Conservation (phyloP, 2,888 invertebrate species). For the Aphidius colemani region DNA sequence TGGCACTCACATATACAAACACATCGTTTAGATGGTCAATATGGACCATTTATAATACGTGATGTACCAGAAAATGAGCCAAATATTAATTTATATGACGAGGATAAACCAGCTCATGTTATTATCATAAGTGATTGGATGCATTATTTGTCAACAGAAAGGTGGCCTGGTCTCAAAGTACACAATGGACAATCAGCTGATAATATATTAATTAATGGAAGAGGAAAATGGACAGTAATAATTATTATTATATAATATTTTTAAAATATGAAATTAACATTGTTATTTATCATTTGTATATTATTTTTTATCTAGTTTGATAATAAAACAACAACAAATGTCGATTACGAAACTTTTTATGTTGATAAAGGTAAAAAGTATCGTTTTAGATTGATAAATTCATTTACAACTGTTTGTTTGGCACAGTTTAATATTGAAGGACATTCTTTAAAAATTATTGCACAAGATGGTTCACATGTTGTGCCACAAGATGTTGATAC, state of each 20-base stretch:
- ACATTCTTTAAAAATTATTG: slow-evolving; percentile 62
- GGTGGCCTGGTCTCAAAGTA: slow-evolving; percentile 59
- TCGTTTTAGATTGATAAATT: slow-evolving; percentile 64
- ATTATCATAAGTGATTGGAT: slow-evolving; percentile 65
- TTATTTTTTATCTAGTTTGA: background rate
- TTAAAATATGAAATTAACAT: background rate
- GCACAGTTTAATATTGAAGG: slow-evolving; percentile 60
- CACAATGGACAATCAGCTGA: slow-evolving; percentile 56
- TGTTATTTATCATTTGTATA: background rate
- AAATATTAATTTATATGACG: slow-evolving; percentile 53
- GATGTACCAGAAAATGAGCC: slow-evolving; percentile 59
- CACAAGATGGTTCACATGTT: slow-evolving; percentile 63
- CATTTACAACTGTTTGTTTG: slow-evolving; percentile 63
- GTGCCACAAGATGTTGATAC: slow-evolving; percentile 59
- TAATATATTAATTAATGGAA: slow-evolving; percentile 54
- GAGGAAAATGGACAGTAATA: slow-evolving; percentile 44
- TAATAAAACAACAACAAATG: slow-evolving; percentile 19
- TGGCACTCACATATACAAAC: slow-evolving; percentile 58
- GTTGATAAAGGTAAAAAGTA: slow-evolving; percentile 62
- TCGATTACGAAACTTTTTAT: slow-evolving; percentile 24
- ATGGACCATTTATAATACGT: slow-evolving; percentile 66
- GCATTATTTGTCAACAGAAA: slow-evolving; percentile 48
- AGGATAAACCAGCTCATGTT: slow-evolving; percentile 63
- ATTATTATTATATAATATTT: background rate
- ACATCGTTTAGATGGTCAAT: slow-evolving; percentile 67